These are phyloP conservation scores for Falco naumanni DNA, from an alignment of 2,797 vertebrate species.

Conservation along the genomic window DNA sequence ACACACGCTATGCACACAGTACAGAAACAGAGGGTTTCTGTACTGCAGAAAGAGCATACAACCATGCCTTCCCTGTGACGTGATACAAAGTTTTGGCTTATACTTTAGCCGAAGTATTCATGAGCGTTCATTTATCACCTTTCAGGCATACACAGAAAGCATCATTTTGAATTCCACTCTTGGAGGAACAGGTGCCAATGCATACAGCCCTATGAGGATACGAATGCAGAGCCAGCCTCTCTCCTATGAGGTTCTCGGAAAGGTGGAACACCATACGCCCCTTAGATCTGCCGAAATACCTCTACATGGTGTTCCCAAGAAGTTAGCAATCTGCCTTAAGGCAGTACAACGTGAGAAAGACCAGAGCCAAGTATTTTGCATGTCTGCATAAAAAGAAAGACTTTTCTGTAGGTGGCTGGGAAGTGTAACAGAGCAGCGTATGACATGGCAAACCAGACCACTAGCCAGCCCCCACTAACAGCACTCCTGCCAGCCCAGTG, in stretches of 20 bases:
- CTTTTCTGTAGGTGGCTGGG: slow-evolving; percentile 20
- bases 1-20: background rate
- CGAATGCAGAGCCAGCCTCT: background rate
- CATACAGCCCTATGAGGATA: rapidly evolving
- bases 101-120: background rate
- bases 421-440: background rate
- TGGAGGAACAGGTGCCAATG: background rate
- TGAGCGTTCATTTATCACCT: background rate
- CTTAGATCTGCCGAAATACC: background rate
- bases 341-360: background rate
- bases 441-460: background rate
- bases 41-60: background rate
- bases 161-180: background rate
- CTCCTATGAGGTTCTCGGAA: background rate
- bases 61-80: background rate
- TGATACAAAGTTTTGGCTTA: background rate
- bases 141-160: background rate
- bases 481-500: background rate
- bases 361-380: slow-evolving; percentile 3
- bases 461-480: background rate
- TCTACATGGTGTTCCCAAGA: background rate
- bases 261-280: background rate
- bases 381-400: background rate
- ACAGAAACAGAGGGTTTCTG: background rate
- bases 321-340: background rate